Conservation (phyloP, 2,888 invertebrate species). For the Sepioteuthis lessoniana region DNA sequence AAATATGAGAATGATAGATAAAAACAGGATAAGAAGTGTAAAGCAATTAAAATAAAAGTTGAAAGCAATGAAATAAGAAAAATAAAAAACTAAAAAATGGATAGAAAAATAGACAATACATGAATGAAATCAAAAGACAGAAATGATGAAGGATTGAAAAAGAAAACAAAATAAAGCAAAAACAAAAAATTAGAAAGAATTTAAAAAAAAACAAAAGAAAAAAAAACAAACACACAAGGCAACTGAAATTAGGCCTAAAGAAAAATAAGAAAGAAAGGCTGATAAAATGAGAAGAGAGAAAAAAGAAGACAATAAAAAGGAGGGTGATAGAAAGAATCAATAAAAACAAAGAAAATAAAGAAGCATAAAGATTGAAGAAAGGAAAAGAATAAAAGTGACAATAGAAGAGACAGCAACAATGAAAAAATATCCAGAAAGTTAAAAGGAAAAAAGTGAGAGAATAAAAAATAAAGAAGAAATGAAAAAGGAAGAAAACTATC, state of each 20-base stretch:
- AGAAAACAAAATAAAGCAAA: not conserved
- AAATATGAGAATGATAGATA: accelerated
- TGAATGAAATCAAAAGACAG: not conserved
- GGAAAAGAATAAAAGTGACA: too few relatives aligned
- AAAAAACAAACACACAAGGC: not conserved
- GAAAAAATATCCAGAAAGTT: not conserved
- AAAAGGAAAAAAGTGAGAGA: not conserved
- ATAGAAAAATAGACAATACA: not conserved
- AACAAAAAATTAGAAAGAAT: not conserved
- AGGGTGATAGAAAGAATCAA: not conserved
- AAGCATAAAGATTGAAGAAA: too few relatives aligned
- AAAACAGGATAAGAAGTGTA: not conserved
- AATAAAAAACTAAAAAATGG: not conserved
- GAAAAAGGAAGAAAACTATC: not conserved
- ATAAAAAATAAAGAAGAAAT: not conserved
- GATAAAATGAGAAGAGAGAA: too few relatives aligned
- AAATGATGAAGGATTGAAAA: not conserved
- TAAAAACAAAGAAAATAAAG: not conserved
- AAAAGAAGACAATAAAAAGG: not conserved
- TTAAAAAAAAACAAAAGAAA: not conserved
- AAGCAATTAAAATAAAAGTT: not conserved
- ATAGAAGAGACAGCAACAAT: not conserved
- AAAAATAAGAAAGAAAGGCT: not conserved
- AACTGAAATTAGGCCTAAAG: not conserved
- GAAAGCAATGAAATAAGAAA: not conserved